Evolutionary conservation across 2,797 vertebrate species (phyloP), one percentile per base, ranked within the genome.

Genomic region (Enteromius thamalakanensis): DNA sequence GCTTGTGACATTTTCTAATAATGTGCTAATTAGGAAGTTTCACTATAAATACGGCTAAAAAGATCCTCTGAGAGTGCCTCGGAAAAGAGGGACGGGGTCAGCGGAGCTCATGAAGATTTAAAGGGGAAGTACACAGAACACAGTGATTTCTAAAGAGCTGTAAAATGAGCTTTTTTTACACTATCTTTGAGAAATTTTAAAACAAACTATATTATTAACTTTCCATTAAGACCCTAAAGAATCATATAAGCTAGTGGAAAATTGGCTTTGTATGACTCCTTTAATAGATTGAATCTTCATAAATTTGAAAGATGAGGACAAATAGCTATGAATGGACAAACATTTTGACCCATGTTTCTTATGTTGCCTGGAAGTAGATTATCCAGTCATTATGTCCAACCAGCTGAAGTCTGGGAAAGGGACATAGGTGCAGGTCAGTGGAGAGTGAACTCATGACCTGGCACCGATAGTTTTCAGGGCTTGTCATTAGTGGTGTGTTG

Each of bases 401-500:
- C 29, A 53, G 10, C 14, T 34, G 47, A 55, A 53, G 49, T 74
- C n/a, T 70, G 40, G 40, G 6, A 70, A 26, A 5, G 55, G 10
- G 55, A 70, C 26, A 29, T 19, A 45, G 15, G 75, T 11, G 29
- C 37, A 29, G 12, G 55, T 45, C 55, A 77, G 1, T 47, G 15
- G 58, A 77, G 55, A 45, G 34, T 76, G 40, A 78, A 49, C 17
- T 49, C 69, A 62, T 55, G 40, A 62, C 42, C 11, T 72, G 26
- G 42, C 53, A 58, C 7, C 4, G 11, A 23, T 65, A 7, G 64
- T 17, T 23, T 65, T 78, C 78, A 76, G 26, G 79, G 55, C 49
- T 72, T 80, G 26, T 76, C 65, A 62, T 83, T 85, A 83, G 85
- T 82, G 82, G 23, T 72, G 71, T 37, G 6, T 45, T 88, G 60